phyloP scores from a whole-genome alignment of 2,888 invertebrate species.

The Drepanosiphum platanoidis region DNA sequence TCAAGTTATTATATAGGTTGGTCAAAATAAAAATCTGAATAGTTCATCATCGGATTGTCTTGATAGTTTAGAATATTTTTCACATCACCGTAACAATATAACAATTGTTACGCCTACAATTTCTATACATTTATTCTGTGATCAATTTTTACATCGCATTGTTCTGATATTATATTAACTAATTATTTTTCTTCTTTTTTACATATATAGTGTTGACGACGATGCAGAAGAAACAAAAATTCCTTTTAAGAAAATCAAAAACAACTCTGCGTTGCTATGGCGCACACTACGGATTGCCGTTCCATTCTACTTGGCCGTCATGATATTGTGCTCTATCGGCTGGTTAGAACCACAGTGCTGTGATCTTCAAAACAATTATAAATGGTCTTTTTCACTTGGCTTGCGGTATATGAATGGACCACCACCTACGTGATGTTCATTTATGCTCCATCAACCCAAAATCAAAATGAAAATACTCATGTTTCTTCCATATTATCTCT shows the following conservation, averaged over 20 bases:
- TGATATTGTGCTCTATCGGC: conserved; percentile 79
- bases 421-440: conserved; percentile 75
- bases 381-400: conserved; percentile 81
- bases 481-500: conserved; percentile 31
- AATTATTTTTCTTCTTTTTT: background rate
- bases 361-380: conserved; percentile 80
- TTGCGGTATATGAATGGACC: conserved; percentile 84
- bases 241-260: conserved; percentile 64
- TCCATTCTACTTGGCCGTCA: conserved; percentile 80
- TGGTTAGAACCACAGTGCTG: conserved; percentile 81
- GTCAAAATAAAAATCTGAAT: too few relatives aligned
- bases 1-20: too few relatives aligned
- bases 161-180: background rate
- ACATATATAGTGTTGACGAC: background rate
- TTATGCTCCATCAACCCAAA: background rate
- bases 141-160: background rate
- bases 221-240: conserved; percentile 4
- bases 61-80: too few relatives aligned
- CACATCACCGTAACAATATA: too few relatives aligned
- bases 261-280: conserved; percentile 74
- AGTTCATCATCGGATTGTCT: too few relatives aligned
- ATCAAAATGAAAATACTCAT: background rate
- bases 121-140: background rate
- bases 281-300: conserved; percentile 78
- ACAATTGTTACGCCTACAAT: too few relatives aligned